Conservation (phyloP, 2,888 invertebrate species). For the Eupsilia transversa region DNA sequence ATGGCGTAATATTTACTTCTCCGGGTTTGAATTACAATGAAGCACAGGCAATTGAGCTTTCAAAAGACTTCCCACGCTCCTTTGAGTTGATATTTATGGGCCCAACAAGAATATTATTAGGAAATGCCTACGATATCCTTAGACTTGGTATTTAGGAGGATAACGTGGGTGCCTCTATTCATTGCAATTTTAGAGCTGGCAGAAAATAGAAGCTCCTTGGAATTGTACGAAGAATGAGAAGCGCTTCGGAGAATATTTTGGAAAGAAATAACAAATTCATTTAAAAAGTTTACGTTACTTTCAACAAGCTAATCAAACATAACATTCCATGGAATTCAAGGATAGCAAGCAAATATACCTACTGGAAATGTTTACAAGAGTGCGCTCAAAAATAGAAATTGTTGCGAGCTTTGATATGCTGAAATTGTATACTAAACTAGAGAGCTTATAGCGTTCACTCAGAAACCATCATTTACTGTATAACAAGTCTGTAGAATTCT, state of each 20-base stretch:
- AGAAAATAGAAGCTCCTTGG: constrained; percentile 26
- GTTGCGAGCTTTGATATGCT: constrained; percentile 46
- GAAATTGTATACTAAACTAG: constrained; percentile 27
- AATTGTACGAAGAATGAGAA: constrained; percentile 1
- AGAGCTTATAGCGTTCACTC: neutral
- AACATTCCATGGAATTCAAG: constrained; percentile 43
- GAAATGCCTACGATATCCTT: constrained; percentile 57
- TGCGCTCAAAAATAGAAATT: constrained; percentile 55
- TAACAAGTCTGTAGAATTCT: neutral
- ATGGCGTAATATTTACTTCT: constrained; percentile 62
- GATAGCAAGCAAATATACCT: constrained; percentile 33
- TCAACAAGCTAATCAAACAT: constrained; percentile 44
- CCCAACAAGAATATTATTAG: constrained; percentile 60
- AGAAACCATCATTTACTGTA: neutral
- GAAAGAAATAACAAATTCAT: constrained; percentile 42
- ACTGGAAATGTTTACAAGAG: constrained; percentile 48
- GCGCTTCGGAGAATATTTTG: constrained; percentile 19
- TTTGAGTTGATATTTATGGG: constrained; percentile 57
- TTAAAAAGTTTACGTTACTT: constrained; percentile 36
- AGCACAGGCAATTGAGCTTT: constrained; percentile 65
- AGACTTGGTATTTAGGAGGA: constrained; percentile 42
- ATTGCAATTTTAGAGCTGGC: constrained; percentile 25
- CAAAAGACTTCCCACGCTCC: constrained; percentile 65
- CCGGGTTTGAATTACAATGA: constrained; percentile 62
- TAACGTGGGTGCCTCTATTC: constrained; percentile 52